Conservation (phyloP, 2,888 invertebrate species). For the Limnephilus rhombicus region DNA sequence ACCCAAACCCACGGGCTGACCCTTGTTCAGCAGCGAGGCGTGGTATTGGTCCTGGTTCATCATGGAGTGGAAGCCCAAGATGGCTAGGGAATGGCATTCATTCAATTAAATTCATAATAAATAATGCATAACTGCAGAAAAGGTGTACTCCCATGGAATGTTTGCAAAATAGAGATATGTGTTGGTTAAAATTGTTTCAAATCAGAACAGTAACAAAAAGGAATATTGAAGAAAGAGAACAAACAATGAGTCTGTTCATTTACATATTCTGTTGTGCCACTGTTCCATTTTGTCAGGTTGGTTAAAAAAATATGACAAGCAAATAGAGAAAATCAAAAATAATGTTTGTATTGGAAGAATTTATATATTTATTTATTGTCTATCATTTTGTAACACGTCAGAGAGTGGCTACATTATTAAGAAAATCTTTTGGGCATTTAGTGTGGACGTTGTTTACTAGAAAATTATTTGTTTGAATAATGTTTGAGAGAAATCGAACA, state of each 20-base stretch:
- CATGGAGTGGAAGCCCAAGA: constrained; percentile 99
- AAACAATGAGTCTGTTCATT: too few species aligned
- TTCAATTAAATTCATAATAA: constrained; percentile 49
- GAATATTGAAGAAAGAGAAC: too few species aligned
- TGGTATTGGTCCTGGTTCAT: constrained; percentile 99
- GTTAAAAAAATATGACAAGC: too few species aligned
- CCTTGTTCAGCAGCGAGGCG: constrained; percentile 95
- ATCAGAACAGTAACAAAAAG: too few species aligned
- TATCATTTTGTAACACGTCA: not conserved
- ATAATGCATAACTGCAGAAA: constrained; percentile 14
- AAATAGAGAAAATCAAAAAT: too few species aligned
- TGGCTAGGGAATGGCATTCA: constrained; percentile 81
- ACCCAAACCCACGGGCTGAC: constrained; percentile 92
- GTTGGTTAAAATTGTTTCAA: too few species aligned
- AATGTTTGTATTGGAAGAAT: not conserved
- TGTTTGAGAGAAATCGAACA: too few species aligned
- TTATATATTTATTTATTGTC: not conserved
- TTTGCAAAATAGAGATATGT: too few species aligned
- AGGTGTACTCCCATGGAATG: not conserved
- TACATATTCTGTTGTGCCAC: too few species aligned
- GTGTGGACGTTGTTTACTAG: not conserved
- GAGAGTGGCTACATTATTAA: not conserved
- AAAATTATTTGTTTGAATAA: too few species aligned
- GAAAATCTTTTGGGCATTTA: not conserved
- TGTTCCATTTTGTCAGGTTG: too few species aligned